Percentiles rank a stretch among this genome's conserved stretches.
phyloP scores from a whole-genome alignment of 2,888 invertebrate genomes.

The Poecilobothrus nobilitatus region DNA sequence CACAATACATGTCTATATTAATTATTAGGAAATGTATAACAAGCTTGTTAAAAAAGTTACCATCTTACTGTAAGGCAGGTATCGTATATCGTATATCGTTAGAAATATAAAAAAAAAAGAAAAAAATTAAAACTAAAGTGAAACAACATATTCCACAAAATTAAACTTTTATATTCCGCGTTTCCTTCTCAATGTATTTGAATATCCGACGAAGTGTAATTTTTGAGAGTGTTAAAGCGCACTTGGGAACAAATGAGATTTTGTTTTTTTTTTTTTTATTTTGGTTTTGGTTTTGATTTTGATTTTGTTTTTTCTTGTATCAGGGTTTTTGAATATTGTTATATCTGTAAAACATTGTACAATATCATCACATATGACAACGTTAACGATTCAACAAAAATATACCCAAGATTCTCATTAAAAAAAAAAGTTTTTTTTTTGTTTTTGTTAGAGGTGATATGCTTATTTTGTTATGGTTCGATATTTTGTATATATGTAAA shows the following conservation, averaged over 20 bases:
- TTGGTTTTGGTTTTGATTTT: neutral
- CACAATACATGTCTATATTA: no score
- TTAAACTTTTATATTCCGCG: neutral
- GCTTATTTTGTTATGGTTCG: no score
- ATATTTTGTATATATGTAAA: no score
- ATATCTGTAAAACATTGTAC: neutral
- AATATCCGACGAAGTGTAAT: no score
- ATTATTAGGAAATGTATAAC: no score
- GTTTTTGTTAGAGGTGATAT: no score
- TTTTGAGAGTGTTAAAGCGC: neutral
- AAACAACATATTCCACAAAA: neutral
- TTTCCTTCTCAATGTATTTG: neutral
- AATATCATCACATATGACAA: neutral
- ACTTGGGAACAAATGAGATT: neutral
- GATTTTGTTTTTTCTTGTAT: neutral
- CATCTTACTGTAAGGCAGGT: no score
- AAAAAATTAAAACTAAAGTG: no score
- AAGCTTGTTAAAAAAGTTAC: no score
- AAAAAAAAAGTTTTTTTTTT: conserved; percentile 2
- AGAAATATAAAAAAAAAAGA: no score
- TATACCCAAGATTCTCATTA: conserved; percentile 3
- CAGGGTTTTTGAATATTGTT: no score
- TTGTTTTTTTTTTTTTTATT: neutral
- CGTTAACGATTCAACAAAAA: neutral
- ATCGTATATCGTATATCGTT: no score